These are phyloP conservation scores for Pinctada fucata DNA, from an alignment of 2,888 invertebrate species.

Conservation along the genomic window DNA sequence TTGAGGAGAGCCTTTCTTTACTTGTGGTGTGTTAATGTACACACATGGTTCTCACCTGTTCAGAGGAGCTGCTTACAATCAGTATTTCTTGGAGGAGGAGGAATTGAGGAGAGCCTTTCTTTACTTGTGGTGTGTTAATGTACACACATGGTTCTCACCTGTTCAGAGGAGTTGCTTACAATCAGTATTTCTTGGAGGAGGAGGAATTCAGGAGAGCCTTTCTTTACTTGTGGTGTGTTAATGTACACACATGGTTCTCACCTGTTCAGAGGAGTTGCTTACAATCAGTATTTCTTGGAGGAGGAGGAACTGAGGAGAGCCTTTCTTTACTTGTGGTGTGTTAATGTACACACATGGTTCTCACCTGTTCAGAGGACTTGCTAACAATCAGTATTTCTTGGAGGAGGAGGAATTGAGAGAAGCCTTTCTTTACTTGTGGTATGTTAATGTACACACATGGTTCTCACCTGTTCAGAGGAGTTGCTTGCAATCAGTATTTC, in stretches of 20 bases:
- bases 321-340: constrained; percentile 92
- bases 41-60: too few relatives aligned
- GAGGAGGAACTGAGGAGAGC: constrained; percentile 89
- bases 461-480: constrained; percentile 88
- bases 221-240: constrained; percentile 92
- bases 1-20: too few relatives aligned
- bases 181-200: constrained; percentile 95
- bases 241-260: too few relatives aligned
- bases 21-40: too few relatives aligned
- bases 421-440: constrained; percentile 91
- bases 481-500: constrained; percentile 96
- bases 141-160: too few relatives aligned
- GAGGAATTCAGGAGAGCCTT: constrained; percentile 90
- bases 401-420: constrained; percentile 90
- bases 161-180: constrained; percentile 94
- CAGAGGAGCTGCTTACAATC: too few relatives aligned
- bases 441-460: too few relatives aligned
- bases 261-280: constrained; percentile 94
- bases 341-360: too few relatives aligned
- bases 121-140: too few relatives aligned
- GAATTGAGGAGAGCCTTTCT: too few relatives aligned
- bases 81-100: too few relatives aligned
- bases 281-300: constrained; percentile 96
- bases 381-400: constrained; percentile 97
- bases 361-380: constrained; percentile 90